These are phyloP conservation scores for Piscicola geometra DNA, from an alignment of 2,888 invertebrate species.

Conservation along the genomic window DNA sequence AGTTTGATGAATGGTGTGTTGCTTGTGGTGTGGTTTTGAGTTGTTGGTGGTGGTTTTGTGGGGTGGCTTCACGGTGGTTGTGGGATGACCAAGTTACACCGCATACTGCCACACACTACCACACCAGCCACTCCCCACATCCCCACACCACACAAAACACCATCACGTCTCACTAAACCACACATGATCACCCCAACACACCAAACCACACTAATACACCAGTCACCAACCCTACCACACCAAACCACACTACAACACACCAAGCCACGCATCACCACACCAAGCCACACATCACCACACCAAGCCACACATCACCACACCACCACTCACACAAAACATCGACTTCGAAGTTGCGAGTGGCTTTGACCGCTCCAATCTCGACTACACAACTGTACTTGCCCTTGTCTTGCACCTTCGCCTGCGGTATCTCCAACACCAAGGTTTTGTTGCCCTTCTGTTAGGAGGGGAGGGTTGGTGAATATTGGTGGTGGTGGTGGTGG, in stretches of 20 bases:
- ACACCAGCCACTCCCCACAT: too few relatives aligned
- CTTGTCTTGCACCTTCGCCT: background rate
- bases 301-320: background rate
- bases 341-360: slow-evolving; percentile 8
- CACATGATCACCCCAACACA: background rate
- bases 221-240: too few relatives aligned
- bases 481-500: too few relatives aligned
- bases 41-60: background rate
- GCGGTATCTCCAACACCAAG: background rate
- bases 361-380: background rate
- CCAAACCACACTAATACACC: background rate
- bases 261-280: too few relatives aligned
- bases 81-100: background rate
- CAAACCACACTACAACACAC: too few relatives aligned
- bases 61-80: background rate
- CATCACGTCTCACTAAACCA: slow-evolving; percentile 2
- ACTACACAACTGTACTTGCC: slow-evolving; percentile 29
- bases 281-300: background rate
- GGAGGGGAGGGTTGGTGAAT: background rate
- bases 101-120: too few relatives aligned
- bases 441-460: slow-evolving; percentile 1
- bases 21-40: background rate
- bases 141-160: too few relatives aligned
- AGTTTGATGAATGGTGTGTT: background rate
- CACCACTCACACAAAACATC: slow-evolving; percentile 4